Conservation (phyloP, 2,113 vertebrate genomes). For the Brachyhypopomus occidentalis region DNA sequence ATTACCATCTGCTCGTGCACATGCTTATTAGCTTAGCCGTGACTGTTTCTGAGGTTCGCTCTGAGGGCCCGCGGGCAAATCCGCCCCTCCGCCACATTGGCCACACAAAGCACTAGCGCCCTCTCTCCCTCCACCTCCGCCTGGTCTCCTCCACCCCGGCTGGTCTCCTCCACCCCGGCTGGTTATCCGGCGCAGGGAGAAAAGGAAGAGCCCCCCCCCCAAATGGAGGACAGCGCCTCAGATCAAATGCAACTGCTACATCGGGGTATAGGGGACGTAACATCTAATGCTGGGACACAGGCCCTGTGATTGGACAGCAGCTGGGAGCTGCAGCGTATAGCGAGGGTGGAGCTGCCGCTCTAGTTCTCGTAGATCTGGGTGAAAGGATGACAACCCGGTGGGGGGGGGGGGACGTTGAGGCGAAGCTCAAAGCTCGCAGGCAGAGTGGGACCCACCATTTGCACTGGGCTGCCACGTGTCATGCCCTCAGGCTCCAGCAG, state of each 20-base stretch:
- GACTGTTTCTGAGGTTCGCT: constrained; percentile 28
- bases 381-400: background rate
- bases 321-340: background rate
- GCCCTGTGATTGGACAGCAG: too few relatives aligned
- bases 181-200: background rate
- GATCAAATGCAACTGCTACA: background rate
- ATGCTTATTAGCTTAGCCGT: constrained; percentile 50
- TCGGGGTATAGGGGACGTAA: background rate
- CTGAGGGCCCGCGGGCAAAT: constrained; percentile 11
- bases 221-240: background rate
- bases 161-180: background rate
- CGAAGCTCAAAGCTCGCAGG: constrained; percentile 10
- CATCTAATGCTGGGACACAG: background rate
- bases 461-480: constrained; percentile 4
- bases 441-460: background rate
- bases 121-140: constrained; percentile 11
- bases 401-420: background rate
- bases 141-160: constrained; percentile 13
- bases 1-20: constrained; percentile 55
- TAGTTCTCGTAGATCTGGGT: constrained; percentile 9
- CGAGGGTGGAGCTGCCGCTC: too few relatives aligned
- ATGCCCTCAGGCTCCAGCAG: constrained; percentile 46
- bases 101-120: constrained; percentile 27
- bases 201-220: background rate
- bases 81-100: background rate